phyloP scores from a whole-genome alignment of 2,888 invertebrate species.

The Baccha elongata region DNA sequence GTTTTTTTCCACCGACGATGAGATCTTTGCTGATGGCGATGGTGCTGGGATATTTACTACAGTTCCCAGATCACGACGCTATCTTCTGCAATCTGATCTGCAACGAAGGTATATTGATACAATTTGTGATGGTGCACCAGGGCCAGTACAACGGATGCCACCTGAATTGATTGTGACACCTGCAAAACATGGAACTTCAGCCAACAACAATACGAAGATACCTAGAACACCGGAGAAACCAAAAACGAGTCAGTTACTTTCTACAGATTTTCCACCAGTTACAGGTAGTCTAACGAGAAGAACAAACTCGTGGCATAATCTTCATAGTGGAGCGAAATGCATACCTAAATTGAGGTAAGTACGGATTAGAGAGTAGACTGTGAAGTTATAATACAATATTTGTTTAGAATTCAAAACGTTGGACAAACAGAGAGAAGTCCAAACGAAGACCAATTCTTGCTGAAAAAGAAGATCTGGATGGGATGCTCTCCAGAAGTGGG shows the following conservation, averaged over 20 bases:
- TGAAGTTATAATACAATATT: no score
- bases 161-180: constrained; percentile 83
- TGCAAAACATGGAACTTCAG: constrained; percentile 74
- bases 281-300: constrained; percentile 75
- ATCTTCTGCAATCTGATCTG: constrained; percentile 80
- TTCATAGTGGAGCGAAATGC: constrained; percentile 76
- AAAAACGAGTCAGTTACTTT: constrained; percentile 29
- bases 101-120: constrained; percentile 79
- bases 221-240: constrained; percentile 36
- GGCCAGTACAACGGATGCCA: constrained; percentile 79
- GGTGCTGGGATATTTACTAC: constrained; percentile 71
- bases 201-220: background rate
- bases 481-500: constrained; percentile 83
- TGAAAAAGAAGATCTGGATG: constrained; percentile 90
- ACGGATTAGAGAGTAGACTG: background rate
- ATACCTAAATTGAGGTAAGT: constrained; percentile 76
- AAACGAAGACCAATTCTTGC: constrained; percentile 84
- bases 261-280: constrained; percentile 76
- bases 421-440: constrained; percentile 67
- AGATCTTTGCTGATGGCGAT: constrained; percentile 82
- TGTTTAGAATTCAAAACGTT: constrained; percentile 74
- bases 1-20: constrained; percentile 85
- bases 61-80: constrained; percentile 78
- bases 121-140: constrained; percentile 76
- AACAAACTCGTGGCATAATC: constrained; percentile 81